phyloP scores from a whole-genome alignment of 2,113 vertebrate species.

The Cephalopterus ornatus region DNA sequence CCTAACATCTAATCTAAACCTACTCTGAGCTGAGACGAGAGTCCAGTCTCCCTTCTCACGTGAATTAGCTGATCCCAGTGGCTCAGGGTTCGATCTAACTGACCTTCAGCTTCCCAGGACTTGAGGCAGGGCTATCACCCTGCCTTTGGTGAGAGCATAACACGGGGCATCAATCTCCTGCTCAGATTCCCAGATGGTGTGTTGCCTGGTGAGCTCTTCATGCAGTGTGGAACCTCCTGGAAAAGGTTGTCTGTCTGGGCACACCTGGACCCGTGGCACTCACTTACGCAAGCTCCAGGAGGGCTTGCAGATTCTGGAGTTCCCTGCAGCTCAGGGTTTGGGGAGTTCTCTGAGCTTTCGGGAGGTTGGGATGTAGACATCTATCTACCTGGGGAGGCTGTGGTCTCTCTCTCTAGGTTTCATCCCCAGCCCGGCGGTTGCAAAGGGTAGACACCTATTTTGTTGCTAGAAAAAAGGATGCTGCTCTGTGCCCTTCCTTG shows the following conservation, averaged over 20 bases:
- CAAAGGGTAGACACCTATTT: background rate
- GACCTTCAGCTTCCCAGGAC: background rate
- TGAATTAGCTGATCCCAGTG: background rate
- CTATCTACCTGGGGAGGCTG: background rate
- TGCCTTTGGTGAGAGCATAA: background rate
- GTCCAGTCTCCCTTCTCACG: background rate
- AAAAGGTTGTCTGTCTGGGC: background rate
- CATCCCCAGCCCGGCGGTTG: background rate
- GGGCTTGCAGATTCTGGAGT: background rate
- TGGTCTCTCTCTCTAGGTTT: background rate
- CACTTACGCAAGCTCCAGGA: background rate
- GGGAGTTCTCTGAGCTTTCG: background rate
- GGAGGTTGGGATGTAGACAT: background rate
- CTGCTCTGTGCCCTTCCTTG: accelerated
- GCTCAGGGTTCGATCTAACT: background rate
- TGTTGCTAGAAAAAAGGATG: background rate
- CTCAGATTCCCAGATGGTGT: background rate
- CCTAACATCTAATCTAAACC: background rate
- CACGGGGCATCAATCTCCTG: background rate
- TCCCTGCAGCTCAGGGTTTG: background rate
- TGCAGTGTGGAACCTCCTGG: background rate
- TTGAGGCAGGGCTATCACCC: background rate
- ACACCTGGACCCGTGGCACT: background rate
- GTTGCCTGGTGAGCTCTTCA: background rate
- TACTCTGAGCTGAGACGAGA: background rate